Conservation (phyloP, 1,140 invertebrate genomes). For the Ostrea denselamellosa region DNA sequence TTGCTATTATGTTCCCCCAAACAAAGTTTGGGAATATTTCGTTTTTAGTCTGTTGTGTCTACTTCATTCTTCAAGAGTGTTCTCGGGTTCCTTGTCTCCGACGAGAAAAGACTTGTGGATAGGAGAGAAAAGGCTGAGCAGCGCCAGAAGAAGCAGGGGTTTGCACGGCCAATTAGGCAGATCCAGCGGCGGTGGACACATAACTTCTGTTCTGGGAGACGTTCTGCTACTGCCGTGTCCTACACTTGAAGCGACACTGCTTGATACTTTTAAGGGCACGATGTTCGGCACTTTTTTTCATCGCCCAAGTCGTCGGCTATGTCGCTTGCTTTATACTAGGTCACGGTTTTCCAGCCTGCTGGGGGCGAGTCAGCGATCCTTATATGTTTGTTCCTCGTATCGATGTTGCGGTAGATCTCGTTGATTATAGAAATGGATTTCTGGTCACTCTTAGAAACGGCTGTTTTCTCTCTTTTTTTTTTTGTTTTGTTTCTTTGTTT, state of each 20-base stretch:
- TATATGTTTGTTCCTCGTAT: conserved; percentile 45
- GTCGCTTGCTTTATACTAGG: conserved; percentile 36
- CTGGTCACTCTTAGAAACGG: neutral
- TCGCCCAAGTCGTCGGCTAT: conserved; percentile 45
- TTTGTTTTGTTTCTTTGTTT: neutral
- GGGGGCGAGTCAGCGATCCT: conserved; percentile 44
- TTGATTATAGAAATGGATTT: neutral
- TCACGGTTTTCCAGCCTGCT: conserved; percentile 43
- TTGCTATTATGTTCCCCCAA: no score
- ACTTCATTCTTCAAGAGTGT: no score
- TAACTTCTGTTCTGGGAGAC: neutral
- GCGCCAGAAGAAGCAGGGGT: neutral
- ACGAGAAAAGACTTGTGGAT: neutral
- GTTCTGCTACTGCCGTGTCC: neutral
- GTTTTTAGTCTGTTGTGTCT: no score
- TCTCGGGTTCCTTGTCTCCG: no score
- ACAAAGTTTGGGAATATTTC: no score
- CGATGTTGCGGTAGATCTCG: neutral
- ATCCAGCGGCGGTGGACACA: conserved; percentile 27
- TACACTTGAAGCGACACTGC: neutral
- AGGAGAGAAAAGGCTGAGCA: neutral
- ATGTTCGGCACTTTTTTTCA: neutral
- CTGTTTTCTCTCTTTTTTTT: neutral
- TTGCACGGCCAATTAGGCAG: neutral
- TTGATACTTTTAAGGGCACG: neutral